These are phyloP conservation scores for Yponomeuta cagnagella DNA, from an alignment of 2,888 invertebrate species.

Conservation along the genomic window DNA sequence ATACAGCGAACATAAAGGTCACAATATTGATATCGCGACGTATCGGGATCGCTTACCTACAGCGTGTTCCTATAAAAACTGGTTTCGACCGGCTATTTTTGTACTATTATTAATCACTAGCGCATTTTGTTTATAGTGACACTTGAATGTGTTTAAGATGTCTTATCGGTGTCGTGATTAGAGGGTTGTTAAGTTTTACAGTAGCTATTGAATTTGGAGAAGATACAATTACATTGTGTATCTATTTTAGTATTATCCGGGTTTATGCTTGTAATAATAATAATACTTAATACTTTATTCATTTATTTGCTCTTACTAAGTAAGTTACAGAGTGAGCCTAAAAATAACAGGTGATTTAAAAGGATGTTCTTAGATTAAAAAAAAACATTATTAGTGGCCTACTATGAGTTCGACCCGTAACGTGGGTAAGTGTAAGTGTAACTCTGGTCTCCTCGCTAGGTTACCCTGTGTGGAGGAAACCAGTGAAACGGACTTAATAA, in stretches of 20 bases:
- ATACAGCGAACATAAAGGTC: slow-evolving; percentile 66
- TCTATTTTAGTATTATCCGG: neutral
- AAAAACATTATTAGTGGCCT: too few species aligned
- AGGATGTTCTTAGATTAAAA: too few species aligned
- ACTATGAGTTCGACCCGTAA: too few species aligned
- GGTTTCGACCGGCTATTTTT: neutral
- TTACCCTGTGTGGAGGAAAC: too few species aligned
- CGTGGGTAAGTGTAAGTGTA: too few species aligned
- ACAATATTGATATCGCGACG: slow-evolving; percentile 64
- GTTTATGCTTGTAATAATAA: too few species aligned
- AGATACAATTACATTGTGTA: neutral
- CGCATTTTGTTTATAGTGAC: slow-evolving; percentile 10
- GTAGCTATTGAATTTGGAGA: neutral
- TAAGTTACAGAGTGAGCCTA: too few species aligned
- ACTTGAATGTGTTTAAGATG: slow-evolving; percentile 9
- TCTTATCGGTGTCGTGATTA: neutral
- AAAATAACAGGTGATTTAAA: too few species aligned
- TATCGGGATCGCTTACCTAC: slow-evolving; percentile 32
- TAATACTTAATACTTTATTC: too few species aligned
- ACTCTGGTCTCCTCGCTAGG: too few species aligned
- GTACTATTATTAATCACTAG: slow-evolving; percentile 14
- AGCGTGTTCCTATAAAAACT: slow-evolving; percentile 31
- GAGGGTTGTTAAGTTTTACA: slow-evolving; percentile 2
- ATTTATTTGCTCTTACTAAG: too few species aligned
- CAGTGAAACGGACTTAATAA: too few species aligned